A percentile compares a stretch with the other conserved stretches of the same genome.
Evolutionary conservation across 2,797 vertebrate genomes (phyloP).

Genomic region (Leptatherina wallacei): DNA sequence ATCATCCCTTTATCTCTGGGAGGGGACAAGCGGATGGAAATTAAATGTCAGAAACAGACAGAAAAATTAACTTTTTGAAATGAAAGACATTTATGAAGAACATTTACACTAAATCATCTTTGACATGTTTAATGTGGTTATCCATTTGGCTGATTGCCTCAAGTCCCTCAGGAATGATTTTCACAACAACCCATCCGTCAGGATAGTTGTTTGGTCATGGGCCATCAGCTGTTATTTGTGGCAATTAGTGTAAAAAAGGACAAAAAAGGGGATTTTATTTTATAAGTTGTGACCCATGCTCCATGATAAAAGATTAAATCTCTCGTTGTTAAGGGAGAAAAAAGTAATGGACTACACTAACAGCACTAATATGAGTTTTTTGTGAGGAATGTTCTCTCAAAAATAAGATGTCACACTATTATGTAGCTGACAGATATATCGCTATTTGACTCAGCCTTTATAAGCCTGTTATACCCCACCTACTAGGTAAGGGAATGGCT

Average conservation of each 20-base stretch:
- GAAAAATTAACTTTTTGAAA: background rate
- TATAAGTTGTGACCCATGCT: background rate
- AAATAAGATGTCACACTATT: no score
- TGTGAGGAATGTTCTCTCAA: background rate
- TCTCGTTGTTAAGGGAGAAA: background rate
- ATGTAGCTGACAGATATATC: no score
- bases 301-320: background rate
- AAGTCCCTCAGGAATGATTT: slow-evolving; percentile 41
- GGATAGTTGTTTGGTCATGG: background rate
- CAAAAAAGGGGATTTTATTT: slow-evolving; percentile 15
- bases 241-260: slow-evolving; percentile 24
- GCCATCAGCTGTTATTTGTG: slow-evolving; percentile 35
- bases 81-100: slow-evolving; percentile 4
- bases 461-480: no score
- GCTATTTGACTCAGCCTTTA: no score
- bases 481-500: no score
- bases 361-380: background rate
- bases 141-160: slow-evolving; percentile 10
- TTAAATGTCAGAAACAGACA: slow-evolving; percentile 7
- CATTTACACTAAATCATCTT: slow-evolving; percentile 2
- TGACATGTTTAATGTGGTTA: slow-evolving; percentile 12
- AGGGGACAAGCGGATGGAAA: background rate
- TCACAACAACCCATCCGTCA: slow-evolving; percentile 38
- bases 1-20: background rate
- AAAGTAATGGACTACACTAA: background rate